A percentile compares a stretch with the other conserved stretches of the same genome.
Conservation (phyloP, 2,113 vertebrate species). For the Cyanoramphus novaezelandiae region DNA sequence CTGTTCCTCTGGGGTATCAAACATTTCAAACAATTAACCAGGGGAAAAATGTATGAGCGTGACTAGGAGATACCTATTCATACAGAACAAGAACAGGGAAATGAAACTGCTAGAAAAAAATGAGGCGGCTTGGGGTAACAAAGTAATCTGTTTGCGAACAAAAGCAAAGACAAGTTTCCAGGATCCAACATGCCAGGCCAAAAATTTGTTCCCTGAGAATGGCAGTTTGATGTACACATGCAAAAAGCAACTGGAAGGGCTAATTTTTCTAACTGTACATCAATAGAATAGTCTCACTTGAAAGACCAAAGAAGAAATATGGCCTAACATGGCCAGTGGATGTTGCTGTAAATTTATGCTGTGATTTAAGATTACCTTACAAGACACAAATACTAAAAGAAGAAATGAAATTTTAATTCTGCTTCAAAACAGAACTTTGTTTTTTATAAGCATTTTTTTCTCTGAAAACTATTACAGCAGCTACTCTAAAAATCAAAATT, state of each 20-base stretch:
- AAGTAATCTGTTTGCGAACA: slow-evolving; percentile 22
- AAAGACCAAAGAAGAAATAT: slow-evolving; percentile 14
- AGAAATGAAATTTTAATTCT: not conserved
- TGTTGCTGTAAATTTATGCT: not conserved
- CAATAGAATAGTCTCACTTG: slow-evolving; percentile 9
- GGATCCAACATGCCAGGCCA: not conserved
- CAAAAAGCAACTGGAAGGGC: slow-evolving; percentile 11
- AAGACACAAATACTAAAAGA: not conserved
- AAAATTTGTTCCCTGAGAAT: slow-evolving; percentile 1
- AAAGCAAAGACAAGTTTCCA: slow-evolving; percentile 37
- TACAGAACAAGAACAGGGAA: not conserved
- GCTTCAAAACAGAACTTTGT: not conserved
- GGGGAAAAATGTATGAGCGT: not conserved
- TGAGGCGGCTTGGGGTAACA: not conserved
- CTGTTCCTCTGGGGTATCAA: not conserved
- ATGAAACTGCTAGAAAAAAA: not conserved
- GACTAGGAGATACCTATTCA: not conserved
- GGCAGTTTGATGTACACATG: slow-evolving; percentile 3
- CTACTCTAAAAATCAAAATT: not conserved
- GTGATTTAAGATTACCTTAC: not conserved
- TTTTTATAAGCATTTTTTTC: not conserved
- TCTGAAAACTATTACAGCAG: not conserved
- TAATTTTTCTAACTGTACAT: slow-evolving; percentile 45
- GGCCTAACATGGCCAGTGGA: not conserved
- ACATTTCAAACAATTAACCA: not conserved